Evolutionary conservation across 2,113 vertebrate genomes (phyloP).

Genomic region (Chlamydotis undulata): DNA sequence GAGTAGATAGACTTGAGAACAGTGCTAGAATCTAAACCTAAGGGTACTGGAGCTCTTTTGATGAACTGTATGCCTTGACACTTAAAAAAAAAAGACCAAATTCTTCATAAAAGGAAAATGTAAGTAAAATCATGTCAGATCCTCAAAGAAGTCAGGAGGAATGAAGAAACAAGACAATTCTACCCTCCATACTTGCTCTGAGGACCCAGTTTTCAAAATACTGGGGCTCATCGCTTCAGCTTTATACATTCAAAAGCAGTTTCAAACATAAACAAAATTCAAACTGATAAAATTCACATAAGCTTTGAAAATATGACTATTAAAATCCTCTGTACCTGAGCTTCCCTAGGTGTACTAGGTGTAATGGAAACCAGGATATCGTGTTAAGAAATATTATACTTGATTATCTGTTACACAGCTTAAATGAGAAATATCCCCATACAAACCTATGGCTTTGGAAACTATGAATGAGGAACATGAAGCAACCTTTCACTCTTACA

Average conservation of each 20-base stretch:
- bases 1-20: neutral
- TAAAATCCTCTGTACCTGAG: neutral
- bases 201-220: neutral
- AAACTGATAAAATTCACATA: neutral
- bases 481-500: neutral
- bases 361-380: neutral
- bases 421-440: neutral
- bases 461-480: neutral
- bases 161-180: neutral
- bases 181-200: neutral
- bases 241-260: neutral
- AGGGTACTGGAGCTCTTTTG: neutral
- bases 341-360: neutral
- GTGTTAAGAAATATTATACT: neutral
- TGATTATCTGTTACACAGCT: neutral
- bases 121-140: neutral
- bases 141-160: neutral
- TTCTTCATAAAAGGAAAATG: neutral
- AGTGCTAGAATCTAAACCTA: neutral
- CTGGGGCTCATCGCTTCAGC: neutral
- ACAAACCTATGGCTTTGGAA: neutral
- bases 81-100: neutral
- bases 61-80: neutral
- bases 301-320: neutral
- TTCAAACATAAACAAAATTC: neutral